phyloP scores from a whole-genome alignment of 2,888 invertebrate genomes.

The Aplocera efformata region DNA sequence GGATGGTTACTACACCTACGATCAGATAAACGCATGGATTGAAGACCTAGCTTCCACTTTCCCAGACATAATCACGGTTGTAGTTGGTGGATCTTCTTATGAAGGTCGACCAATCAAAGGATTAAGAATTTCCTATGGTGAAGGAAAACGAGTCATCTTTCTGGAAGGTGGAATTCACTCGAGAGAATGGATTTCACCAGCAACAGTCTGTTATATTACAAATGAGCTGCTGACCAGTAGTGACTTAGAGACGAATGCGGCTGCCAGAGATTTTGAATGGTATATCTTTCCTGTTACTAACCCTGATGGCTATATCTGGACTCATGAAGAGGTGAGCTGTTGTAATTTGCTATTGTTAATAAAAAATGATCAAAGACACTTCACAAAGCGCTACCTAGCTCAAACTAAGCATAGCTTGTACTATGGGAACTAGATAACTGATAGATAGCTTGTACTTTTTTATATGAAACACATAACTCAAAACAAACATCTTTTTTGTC shows the following conservation, averaged over 20 bases:
- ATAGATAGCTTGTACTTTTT: too few species aligned
- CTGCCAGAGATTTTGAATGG: slow-evolving; percentile 86
- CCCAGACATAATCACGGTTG: slow-evolving; percentile 61
- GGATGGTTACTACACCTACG: slow-evolving; percentile 79
- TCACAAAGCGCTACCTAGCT: too few species aligned
- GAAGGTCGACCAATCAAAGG: slow-evolving; percentile 67
- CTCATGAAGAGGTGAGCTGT: slow-evolving; percentile 79
- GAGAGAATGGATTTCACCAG: slow-evolving; percentile 87
- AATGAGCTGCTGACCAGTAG: slow-evolving; percentile 83
- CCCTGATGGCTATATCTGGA: slow-evolving; percentile 86
- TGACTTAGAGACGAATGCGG: slow-evolving; percentile 66
- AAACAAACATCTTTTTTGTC: too few species aligned
- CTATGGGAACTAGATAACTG: too few species aligned
- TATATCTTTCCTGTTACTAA: slow-evolving; percentile 87
- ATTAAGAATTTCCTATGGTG: slow-evolving; percentile 55
- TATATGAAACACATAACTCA: too few species aligned
- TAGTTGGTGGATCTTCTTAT: slow-evolving; percentile 56
- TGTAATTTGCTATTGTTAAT: slow-evolving; percentile 31
- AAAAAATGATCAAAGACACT: slow-evolving; percentile 27
- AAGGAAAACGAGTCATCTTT: slow-evolving; percentile 47
- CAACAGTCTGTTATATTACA: slow-evolving; percentile 83
- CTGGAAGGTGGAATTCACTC: slow-evolving; percentile 83
- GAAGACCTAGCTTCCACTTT: slow-evolving; percentile 63
- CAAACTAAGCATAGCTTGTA: too few species aligned
- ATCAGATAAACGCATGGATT: slow-evolving; percentile 82